These are phyloP conservation scores for Varecia variegata DNA, from an alignment of 2,797 vertebrate species.

Conservation along the genomic window DNA sequence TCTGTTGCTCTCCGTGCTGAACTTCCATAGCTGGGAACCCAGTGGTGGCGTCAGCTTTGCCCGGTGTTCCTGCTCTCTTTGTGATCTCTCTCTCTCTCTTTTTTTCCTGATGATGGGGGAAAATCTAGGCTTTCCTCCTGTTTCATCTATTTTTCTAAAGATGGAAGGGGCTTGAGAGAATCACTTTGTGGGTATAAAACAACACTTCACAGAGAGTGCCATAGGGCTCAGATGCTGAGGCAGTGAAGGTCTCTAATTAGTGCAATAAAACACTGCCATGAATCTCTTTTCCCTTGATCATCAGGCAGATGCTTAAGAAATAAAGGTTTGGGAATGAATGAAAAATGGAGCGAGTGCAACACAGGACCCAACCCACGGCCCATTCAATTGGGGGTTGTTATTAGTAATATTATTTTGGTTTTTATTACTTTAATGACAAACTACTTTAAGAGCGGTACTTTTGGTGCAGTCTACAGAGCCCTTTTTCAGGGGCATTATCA, in stretches of 20 bases:
- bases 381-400: not conserved
- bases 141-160: not conserved
- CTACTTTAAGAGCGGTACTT: not conserved
- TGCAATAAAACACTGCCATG: not conserved
- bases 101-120: not conserved
- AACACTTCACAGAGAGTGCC: not conserved
- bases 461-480: not conserved
- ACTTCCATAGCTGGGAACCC: not conserved
- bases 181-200: not conserved
- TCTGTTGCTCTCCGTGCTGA: not conserved
- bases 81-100: not conserved
- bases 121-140: not conserved
- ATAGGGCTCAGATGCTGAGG: not conserved
- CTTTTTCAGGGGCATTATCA: not conserved
- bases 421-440: not conserved
- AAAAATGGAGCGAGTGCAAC: not conserved
- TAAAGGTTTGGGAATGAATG: not conserved
- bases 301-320: not conserved
- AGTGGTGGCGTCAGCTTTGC: rapidly evolving
- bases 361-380: not conserved
- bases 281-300: not conserved
- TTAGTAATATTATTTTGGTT: not conserved
- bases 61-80: not conserved
- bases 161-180: not conserved
- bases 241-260: not conserved